These are phyloP conservation scores for Eidolon helvum DNA, from an alignment of 2,113 vertebrate genomes.

Conservation along the genomic window DNA sequence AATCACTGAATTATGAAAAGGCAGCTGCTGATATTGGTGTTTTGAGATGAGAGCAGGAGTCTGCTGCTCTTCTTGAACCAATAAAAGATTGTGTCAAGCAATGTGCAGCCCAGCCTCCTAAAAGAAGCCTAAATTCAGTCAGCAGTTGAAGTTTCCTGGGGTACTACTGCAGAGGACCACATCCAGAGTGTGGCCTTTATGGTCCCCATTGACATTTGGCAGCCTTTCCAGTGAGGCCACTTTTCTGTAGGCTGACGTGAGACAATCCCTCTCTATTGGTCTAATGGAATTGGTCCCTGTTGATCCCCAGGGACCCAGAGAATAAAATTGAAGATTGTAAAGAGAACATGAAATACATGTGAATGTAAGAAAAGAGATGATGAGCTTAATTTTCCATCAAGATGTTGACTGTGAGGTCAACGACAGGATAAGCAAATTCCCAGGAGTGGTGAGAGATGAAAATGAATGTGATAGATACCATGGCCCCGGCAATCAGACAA, in stretches of 20 bases:
- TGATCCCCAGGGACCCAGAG: neutral
- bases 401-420: neutral
- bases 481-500: neutral
- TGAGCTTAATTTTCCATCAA: neutral
- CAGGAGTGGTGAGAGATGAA: neutral
- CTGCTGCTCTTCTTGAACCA: neutral
- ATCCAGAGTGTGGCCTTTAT: neutral
- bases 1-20: neutral
- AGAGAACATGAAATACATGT: neutral
- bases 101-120: accelerated
- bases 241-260: neutral
- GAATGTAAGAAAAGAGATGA: neutral
- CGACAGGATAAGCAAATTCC: neutral
- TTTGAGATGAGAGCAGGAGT: neutral
- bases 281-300: neutral
- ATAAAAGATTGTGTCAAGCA: neutral
- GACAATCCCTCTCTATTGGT: neutral
- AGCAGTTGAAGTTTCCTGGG: neutral
- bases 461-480: neutral
- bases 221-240: neutral
- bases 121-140: neutral
- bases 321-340: neutral
- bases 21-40: neutral
- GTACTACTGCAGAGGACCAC: neutral
- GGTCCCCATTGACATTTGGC: neutral